Conservation (phyloP, 2,113 vertebrate genomes). For the Lanius collurio region DNA sequence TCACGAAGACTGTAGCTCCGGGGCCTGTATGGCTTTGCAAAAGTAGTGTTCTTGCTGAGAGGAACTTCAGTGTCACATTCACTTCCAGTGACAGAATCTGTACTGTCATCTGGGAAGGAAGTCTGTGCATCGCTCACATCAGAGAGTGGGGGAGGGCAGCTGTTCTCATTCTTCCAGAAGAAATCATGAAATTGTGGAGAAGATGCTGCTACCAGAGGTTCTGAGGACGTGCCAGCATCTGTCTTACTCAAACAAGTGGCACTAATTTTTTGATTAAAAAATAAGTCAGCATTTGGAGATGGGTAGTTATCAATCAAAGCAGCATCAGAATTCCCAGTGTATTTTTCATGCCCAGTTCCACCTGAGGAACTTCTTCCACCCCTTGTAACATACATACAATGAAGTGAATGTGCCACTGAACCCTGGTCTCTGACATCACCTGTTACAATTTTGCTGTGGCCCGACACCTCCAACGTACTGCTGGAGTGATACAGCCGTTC, state of each 20-base stretch:
- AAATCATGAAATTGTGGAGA: background rate
- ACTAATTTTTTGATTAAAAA: background rate
- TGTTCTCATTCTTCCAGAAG: slow-evolving; percentile 27
- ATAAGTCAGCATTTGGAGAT: background rate
- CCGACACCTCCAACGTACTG: slow-evolving; percentile 52
- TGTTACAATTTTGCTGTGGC: background rate
- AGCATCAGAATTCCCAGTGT: background rate
- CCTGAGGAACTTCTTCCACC: background rate
- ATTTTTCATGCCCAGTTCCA: background rate
- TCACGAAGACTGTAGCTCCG: slow-evolving; percentile 61
- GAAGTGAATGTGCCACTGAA: background rate
- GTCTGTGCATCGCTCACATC: slow-evolving; percentile 37
- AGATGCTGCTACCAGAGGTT: slow-evolving; percentile 1
- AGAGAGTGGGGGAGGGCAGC: background rate
- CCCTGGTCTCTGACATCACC: background rate
- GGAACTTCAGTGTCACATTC: slow-evolving; percentile 85
- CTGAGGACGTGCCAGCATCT: background rate
- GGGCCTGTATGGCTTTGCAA: background rate
- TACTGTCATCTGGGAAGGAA: slow-evolving; percentile 65
- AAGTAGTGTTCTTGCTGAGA: slow-evolving; percentile 60
- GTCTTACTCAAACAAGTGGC: background rate
- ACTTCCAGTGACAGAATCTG: slow-evolving; percentile 73
- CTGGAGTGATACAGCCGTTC: slow-evolving; percentile 56
- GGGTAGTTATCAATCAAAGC: background rate
- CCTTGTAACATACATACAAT: background rate